Percentiles rank a stretch among this genome's conserved stretches.
Conservation (phyloP, 2,797 vertebrate species). For the Heterohyrax brucei region DNA sequence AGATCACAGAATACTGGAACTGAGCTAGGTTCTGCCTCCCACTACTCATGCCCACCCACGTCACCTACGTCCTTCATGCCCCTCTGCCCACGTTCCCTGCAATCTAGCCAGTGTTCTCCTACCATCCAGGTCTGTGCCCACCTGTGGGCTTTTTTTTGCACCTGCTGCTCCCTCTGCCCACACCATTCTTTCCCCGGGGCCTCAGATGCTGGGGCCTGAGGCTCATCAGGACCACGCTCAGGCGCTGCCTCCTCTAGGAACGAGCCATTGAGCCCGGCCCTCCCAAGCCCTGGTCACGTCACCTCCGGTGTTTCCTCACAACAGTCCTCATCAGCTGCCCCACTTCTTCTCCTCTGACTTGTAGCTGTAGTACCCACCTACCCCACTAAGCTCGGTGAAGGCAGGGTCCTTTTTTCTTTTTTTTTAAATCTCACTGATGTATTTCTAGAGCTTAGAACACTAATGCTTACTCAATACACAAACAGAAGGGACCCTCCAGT, state of each 20-base stretch:
- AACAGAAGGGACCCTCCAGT: not conserved
- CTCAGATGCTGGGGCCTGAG: not conserved
- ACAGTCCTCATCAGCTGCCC: not conserved
- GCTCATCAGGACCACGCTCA: not conserved
- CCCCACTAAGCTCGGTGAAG: not conserved
- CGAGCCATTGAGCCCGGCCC: not conserved
- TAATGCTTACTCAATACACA: not conserved
- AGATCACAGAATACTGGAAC: not conserved
- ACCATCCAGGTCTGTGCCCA: not conserved
- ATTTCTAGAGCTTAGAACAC: not conserved
- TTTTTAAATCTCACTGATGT: no score
- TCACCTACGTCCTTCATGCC: no score
- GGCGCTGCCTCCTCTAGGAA: not conserved
- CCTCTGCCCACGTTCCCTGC: not conserved
- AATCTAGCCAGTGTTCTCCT: fast-evolving
- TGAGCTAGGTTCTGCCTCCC: not conserved
- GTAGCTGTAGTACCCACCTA: not conserved
- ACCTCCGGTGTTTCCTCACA: not conserved
- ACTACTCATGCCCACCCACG: fast-evolving
- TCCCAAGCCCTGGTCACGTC: not conserved
- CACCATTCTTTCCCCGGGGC: not conserved
- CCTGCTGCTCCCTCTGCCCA: not conserved
- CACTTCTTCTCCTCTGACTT: not conserved
- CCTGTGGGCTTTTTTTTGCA: not conserved
- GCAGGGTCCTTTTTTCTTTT: not conserved